Base-by-base conservation (phyloP, 2,797 vertebrate species). In the Pogoniulus pusillus region DNA sequence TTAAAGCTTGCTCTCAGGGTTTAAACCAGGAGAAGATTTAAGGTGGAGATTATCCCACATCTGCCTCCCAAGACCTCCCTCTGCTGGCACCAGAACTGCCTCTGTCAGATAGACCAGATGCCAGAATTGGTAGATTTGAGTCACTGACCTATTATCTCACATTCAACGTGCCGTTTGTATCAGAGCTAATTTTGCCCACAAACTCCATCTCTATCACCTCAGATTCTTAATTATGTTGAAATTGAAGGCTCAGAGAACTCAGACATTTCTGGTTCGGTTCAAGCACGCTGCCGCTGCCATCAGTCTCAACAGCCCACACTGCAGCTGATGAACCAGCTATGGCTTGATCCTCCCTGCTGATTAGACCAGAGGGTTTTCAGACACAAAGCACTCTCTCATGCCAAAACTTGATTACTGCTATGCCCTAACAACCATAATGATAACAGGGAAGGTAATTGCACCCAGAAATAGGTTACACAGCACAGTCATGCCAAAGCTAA, bases 21-120 rank as follows among this genome's bases (percentile, higher is more conserved):
- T 94, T 93, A 92, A 93, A 91, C 10, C 16, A 68, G 57, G 65
- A 84, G 85, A 78, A 79, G 91, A 85, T 91, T 94, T 89, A 81
- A 94, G 43, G 57, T 60, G 70, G 72, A 91, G 82, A 87, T 95
- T 84, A 94, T 87, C 68, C 82, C 91, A 94, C 91, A 94, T 93
- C 82, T 89, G 92, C 80, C 89, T 70, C 73, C 72, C 76, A 49
- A 65, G 82, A 81, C 55, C 77, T 89, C 47, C 55, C 80, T 84
- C 11, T 14, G 27, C 43, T 91, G 82, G 85, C 85, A 89, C n/a
- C 80, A 80, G 66, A 71, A 12, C 60, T 59, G 84, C 66, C 66
- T 12, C n/a, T 6, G 3, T 26, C 90, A 73, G 91, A 77, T 16
- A 37, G 51, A 69, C 32, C 85, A 65, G 65, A 47, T 55, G 72